These are phyloP conservation scores for Leucozona laternaria DNA, from an alignment of 2,888 invertebrate genomes.

Conservation along the genomic window DNA sequence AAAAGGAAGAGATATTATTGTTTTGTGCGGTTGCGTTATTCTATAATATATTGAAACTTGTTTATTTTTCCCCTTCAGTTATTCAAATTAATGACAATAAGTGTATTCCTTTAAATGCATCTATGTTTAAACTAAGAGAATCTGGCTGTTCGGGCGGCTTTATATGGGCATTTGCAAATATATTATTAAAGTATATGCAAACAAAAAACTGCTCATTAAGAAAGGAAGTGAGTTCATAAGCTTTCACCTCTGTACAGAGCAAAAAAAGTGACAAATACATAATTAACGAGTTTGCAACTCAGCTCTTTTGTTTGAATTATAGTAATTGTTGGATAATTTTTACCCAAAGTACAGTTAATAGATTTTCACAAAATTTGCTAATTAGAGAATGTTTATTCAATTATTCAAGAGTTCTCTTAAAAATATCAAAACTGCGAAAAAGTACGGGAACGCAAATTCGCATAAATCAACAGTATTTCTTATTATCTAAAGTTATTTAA, in stretches of 20 bases:
- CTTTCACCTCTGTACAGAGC: not conserved
- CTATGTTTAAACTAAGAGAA: not conserved
- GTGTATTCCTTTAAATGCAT: not conserved
- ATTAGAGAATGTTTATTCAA: not conserved
- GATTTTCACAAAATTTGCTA: not conserved
- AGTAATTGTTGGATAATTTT: not conserved
- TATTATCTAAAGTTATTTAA: too few species aligned
- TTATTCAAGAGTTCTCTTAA: too few species aligned
- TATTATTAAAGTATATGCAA: not conserved
- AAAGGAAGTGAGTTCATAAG: not conserved
- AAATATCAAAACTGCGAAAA: too few species aligned
- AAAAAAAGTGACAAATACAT: conserved; percentile 13
- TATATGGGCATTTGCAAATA: not conserved
- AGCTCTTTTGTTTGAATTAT: conserved; percentile 40
- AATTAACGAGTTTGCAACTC: conserved; percentile 13
- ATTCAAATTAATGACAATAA: not conserved
- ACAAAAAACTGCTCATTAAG: not conserved
- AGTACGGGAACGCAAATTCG: too few species aligned
- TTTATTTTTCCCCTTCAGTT: not conserved
- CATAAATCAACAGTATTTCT: too few species aligned
- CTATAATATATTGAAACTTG: conserved; percentile 12
- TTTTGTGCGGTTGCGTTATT: conserved; percentile 20
- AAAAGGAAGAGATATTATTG: not conserved
- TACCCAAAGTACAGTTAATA: not conserved
- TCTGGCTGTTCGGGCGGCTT: not conserved